Evolutionary conservation across 2,888 invertebrate species (phyloP), one percentile per base, ranked within the genome.

Genomic region (Drosophila formosana): DNA sequence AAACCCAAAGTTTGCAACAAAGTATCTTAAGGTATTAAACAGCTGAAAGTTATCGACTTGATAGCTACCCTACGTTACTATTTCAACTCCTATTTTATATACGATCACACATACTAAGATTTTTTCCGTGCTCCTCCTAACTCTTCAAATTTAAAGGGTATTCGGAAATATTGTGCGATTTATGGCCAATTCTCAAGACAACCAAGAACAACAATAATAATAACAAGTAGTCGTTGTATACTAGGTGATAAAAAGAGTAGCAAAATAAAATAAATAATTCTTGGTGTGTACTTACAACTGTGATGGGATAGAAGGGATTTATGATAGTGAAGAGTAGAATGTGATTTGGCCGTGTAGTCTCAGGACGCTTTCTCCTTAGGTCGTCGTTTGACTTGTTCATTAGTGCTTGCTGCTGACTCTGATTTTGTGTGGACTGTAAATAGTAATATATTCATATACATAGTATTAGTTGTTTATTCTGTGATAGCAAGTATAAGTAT

Each of bases 231-330:
- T 5, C 37, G 26, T 65, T n/a, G 34, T 4, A 37, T 37, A 60
- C 13, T 55, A 51, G 52, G 8, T 39, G 30, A 56, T 18, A 46
- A n/a, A 45, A n/a, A 37, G 18, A 45, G 4, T 23, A 28, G 4
- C 18, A 37, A 57, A 47, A 46, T 13, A 13, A 50, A 50, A 37
- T 58, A 73, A 52, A 50, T 53, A 56, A 49, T 55, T 61, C 18
- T 26, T 63, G 63, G 56, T 52, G 72, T 78, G 78, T 83, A 97
- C 98, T 97, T 93, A 99, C 98, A 95, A 99, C 99, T 93, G 98
- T 99, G 93, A 99, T 99, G 72, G 99, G 99, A 93, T 99, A 99
- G 93, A 98, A 97, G 73, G 99, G 98, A 93, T 99, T 99, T 93
- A 98, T 96, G 93, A 99, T 96, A 91, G 99, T 99, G 94, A 99